Conservation (phyloP, 2,797 vertebrate genomes). For the Nyctibius grandis region DNA sequence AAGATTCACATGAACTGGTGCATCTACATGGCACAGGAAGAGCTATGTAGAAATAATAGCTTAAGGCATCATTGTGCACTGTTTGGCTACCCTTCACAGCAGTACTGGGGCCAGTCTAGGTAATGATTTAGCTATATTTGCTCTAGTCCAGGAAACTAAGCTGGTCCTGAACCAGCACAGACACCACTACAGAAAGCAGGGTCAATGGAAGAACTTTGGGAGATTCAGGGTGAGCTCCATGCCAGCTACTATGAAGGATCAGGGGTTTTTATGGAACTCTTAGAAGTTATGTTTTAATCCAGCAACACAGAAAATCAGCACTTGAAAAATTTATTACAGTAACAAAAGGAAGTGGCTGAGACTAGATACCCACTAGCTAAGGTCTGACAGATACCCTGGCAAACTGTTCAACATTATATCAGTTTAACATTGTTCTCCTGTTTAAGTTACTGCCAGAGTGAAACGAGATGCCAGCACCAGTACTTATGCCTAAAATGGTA, state of each 20-base stretch:
- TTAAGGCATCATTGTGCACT: background rate
- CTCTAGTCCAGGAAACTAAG: background rate
- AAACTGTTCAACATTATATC: background rate
- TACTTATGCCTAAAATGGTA: background rate
- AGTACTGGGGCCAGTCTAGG: background rate
- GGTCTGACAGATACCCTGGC: background rate
- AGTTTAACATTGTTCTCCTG: background rate
- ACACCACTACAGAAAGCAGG: background rate
- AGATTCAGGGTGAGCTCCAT: background rate
- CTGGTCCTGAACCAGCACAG: background rate
- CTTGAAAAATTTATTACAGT: background rate
- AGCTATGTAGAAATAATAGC: background rate
- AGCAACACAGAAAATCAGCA: background rate
- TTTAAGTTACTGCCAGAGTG: background rate
- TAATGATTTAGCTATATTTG: fast-evolving
- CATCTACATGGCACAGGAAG: background rate
- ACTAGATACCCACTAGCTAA: background rate
- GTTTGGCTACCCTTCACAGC: background rate
- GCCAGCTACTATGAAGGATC: background rate
- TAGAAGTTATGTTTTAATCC: background rate
- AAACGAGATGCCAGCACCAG: background rate
- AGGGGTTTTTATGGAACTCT: background rate
- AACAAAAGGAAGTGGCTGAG: background rate
- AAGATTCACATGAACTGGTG: background rate
- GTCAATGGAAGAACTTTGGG: background rate